A percentile compares a stretch with the other conserved stretches of the same genome.
phyloP scores from a whole-genome alignment of 2,888 invertebrate species.

The Norana najaformis region DNA sequence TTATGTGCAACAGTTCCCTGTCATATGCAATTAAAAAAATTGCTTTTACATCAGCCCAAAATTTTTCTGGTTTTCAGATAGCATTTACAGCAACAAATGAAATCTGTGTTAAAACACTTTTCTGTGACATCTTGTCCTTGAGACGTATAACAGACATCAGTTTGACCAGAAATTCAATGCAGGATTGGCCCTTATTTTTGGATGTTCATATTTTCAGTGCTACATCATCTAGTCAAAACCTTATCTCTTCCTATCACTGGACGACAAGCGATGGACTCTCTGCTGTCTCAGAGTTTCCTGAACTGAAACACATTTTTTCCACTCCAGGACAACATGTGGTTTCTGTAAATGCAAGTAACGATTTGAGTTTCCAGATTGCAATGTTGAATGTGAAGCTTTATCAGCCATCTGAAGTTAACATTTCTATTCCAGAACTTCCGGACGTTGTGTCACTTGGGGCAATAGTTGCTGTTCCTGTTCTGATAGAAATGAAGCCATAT shows the following conservation, averaged over 20 bases:
- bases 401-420: conserved; percentile 21
- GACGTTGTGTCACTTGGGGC: neutral
- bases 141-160: neutral
- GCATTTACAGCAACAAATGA: neutral
- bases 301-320: conserved; percentile 2
- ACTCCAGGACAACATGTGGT: neutral
- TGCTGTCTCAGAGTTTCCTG: neutral
- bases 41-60: neutral
- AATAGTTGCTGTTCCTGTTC: neutral
- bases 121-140: neutral
- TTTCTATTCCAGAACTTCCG: neutral
- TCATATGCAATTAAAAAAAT: neutral
- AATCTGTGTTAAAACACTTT: neutral
- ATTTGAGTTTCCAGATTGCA: neutral
- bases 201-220: neutral
- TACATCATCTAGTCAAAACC: neutral
- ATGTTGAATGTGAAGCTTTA: neutral
- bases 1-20: neutral
- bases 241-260: neutral
- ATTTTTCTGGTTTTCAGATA: neutral
- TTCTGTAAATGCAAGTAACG: conserved; percentile 18
- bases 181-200: neutral
- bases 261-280: neutral
- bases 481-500: neutral
- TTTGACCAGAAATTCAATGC: neutral